Percentiles rank a stretch among this genome's conserved stretches.
phyloP scores from a whole-genome alignment of 2,888 invertebrate species.

The Pterostichus madidus region DNA sequence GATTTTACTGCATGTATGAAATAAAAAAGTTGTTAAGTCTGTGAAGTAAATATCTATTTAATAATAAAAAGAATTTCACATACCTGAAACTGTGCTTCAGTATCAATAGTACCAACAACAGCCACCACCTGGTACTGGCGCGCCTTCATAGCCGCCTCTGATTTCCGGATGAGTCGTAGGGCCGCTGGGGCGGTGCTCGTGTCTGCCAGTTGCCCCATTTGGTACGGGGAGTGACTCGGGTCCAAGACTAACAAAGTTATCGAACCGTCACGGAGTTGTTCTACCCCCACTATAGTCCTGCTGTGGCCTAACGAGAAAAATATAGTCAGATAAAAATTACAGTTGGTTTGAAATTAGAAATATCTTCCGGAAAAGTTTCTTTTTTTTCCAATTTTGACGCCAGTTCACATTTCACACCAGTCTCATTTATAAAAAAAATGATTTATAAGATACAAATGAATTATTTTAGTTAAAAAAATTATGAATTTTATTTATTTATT shows the following conservation, averaged over 20 bases:
- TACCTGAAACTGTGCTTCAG: slow-evolving; percentile 88
- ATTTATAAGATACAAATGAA: no score
- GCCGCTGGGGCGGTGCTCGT: slow-evolving; percentile 81
- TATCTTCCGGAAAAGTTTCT: no score
- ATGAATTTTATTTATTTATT: no score
- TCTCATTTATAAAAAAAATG: no score
- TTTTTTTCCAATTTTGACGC: no score
- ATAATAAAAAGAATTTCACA: slow-evolving; percentile 28
- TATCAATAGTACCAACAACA: slow-evolving; percentile 86
- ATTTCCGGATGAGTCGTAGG: slow-evolving; percentile 85
- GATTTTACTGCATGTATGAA: slow-evolving; percentile 18
- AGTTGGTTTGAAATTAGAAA: no score
- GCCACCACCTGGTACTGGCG: slow-evolving; percentile 93
- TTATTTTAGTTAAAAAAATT: no score
- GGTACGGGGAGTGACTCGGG: slow-evolving; percentile 90
- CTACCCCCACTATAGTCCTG: slow-evolving; percentile 93
- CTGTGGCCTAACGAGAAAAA: slow-evolving; percentile 85
- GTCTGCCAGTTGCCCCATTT: slow-evolving; percentile 84
- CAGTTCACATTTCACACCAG: no score
- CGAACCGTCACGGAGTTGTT: slow-evolving; percentile 84
- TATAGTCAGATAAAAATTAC: no score
- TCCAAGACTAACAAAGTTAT: slow-evolving; percentile 88
- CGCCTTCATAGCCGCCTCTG: slow-evolving; percentile 88
- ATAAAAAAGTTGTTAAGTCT: background rate
- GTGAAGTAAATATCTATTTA: no score